Base-by-base conservation (phyloP, 1,140 invertebrate species). In the Ips typographus region DNA sequence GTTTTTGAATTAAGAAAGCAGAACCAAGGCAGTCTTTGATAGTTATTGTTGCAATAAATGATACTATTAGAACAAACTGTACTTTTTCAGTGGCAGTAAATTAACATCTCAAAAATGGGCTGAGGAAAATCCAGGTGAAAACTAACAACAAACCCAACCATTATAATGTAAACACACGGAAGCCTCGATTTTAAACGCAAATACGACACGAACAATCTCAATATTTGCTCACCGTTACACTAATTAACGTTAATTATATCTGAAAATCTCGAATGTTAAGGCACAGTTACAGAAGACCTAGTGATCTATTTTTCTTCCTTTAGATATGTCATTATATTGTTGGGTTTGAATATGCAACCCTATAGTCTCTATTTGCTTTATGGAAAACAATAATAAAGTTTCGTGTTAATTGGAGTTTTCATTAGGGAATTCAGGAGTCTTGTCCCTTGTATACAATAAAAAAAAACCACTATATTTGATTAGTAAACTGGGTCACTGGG, bases 241-340 rank as follows among this genome's bases (percentile, higher is more conserved):
- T 2, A 22, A 55, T 55, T 55, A 55, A 55, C 52, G 52, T 38
- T 55, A 55, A 55, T 55, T 55, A 55, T 55, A 5, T 55, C n/a
- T 22, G 37, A 55, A 55, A 38, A 36, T 38, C 52, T 22, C 22
- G 44, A 6, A 49, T 49, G 7, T 22, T 49, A 6, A 49, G 22
- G 22, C 22, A 49, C 44, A 22, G 44, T 49, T 49, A 49, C 44
- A 3, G 1, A 6, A 6, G 44, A 49, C 6, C 1, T 22, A 49
- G 6, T 49, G 44, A 8, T 49, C 44, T 22, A 49, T 49, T 49
- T 49, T 49, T 49, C 44, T 49, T 49, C 22, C 22, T 22, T 22
- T 22, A 22, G 22, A 22, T 22, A 22, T 22, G 22, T 22, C 22
- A 22, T 22, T 22, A 22, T 22, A 22, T 22, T 22, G 22, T 22